A percentile compares a stretch with the other conserved stretches of the same genome.
These are phyloP conservation scores for Rhagonycha fulva DNA, from an alignment of 2,888 invertebrate genomes.

Conservation along the genomic window DNA sequence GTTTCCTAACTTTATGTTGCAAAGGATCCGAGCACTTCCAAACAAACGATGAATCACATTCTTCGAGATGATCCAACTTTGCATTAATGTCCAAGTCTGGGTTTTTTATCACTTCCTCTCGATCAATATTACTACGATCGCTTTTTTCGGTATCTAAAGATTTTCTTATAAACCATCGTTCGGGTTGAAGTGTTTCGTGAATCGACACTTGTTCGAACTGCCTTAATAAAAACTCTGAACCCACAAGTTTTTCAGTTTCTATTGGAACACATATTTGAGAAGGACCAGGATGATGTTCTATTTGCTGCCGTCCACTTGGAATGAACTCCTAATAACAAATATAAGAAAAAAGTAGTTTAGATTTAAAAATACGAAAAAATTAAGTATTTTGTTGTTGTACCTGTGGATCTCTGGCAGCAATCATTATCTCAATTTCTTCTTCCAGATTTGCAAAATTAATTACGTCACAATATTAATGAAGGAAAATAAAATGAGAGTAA, in stretches of 20 bases:
- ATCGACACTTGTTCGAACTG: slow-evolving; percentile 79
- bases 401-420: slow-evolving; percentile 90
- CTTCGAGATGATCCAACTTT: slow-evolving; percentile 36
- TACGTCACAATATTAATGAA: slow-evolving; percentile 1
- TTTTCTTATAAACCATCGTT: slow-evolving; percentile 64
- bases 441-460: slow-evolving; percentile 79
- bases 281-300: slow-evolving; percentile 76
- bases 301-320: slow-evolving; percentile 84
- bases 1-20: slow-evolving; percentile 40
- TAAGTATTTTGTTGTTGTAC: slow-evolving; percentile 54
- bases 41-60: slow-evolving; percentile 42
- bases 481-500: background rate
- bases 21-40: slow-evolving; percentile 42
- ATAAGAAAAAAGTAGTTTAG: slow-evolving; percentile 10
- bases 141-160: slow-evolving; percentile 54
- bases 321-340: slow-evolving; percentile 73
- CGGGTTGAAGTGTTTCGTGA: slow-evolving; percentile 60
- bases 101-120: slow-evolving; percentile 19
- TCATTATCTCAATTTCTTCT: slow-evolving; percentile 82
- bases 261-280: slow-evolving; percentile 47
- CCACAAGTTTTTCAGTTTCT: slow-evolving; percentile 43
- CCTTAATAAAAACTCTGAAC: slow-evolving; percentile 64
- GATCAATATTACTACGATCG: background rate
- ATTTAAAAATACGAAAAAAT: slow-evolving; percentile 28
- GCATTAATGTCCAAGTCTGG: slow-evolving; percentile 22